These are phyloP conservation scores for Tetranychus piercei DNA, from an alignment of 2,888 invertebrate genomes.

Conservation along the genomic window DNA sequence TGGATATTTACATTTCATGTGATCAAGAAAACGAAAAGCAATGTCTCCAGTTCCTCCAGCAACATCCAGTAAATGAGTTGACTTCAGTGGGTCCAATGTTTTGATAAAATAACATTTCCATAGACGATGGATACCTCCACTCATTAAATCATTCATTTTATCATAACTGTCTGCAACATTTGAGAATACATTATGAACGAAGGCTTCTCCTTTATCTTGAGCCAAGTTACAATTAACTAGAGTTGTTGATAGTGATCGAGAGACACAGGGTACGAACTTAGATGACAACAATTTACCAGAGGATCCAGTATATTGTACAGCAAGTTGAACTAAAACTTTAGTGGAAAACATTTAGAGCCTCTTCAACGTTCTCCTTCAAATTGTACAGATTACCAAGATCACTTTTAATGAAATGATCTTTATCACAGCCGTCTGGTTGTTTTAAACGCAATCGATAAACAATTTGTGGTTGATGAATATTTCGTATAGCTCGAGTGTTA, in stretches of 20 bases:
- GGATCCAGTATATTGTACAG: background rate
- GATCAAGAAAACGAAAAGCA: slow-evolving; percentile 55
- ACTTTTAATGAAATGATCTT: background rate
- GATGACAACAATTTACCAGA: too few relatives aligned
- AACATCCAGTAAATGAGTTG: slow-evolving; percentile 66
- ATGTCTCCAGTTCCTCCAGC: slow-evolving; percentile 99
- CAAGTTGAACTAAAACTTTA: background rate
- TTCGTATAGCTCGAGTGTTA: background rate
- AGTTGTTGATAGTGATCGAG: background rate
- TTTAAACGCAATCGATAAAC: background rate
- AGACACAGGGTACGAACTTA: too few relatives aligned
- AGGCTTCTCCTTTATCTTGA: slow-evolving; percentile 24
- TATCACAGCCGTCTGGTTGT: background rate
- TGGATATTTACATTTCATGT: slow-evolving; percentile 24
- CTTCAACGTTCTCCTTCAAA: background rate
- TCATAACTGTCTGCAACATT: slow-evolving; percentile 86
- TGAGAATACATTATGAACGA: slow-evolving; percentile 81
- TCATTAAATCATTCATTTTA: slow-evolving; percentile 95
- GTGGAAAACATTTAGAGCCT: background rate
- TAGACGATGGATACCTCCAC: slow-evolving; percentile 71
- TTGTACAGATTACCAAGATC: background rate
- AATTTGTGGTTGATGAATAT: background rate
- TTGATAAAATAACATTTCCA: slow-evolving; percentile 91
- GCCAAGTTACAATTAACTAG: background rate
- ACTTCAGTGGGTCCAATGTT: slow-evolving; percentile 52